Base-by-base conservation (phyloP, 2,113 vertebrate genomes). In the Salvelinus sp. region DNA sequence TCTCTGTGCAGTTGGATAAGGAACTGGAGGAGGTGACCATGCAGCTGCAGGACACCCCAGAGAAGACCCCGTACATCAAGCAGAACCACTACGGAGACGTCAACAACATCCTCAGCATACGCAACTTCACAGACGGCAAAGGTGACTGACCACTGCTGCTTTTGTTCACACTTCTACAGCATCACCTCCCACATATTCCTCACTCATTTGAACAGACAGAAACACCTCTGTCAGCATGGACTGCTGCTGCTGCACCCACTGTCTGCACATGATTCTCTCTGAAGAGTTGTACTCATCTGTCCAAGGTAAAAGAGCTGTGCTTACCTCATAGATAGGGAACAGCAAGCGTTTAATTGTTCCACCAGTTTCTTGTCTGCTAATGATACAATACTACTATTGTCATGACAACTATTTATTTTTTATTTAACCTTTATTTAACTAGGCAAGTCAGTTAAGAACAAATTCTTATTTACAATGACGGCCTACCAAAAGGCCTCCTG, bases 81-180 rank as follows among this genome's bases (percentile, higher is more conserved):
- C 98, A 98, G 91, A 99, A 98, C 92, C 96, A 99, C 89, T 98
- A 98, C 88, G 97, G 97, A n/a, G 97, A 98, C 20, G 95, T 96
- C 80, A 99, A 98, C 33, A 98, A 99, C 88, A 99, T 99, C 87
- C 96, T 99, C 85, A 97, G 94, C 93, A 95, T 98, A 93, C 95
- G 95, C 89, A 98, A 97, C 94, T 98, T 97, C 88, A 96, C 97
- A 6, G 98, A 99, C 3, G 90, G 92, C 85, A 97, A 97, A 96
- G 97, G 97, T 98, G 86, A 91, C 93, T 28, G n/a, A 22, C 16
- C 64, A 30, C 22, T 65, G 48, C 20, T 16, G 50, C 16, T 54
- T 54, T 54, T 44, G 38, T 44, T 44, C 38, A 44, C 18, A n/a
- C 27, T 72, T 27, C 25, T 58, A 78, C 80, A 77, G 70, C 69